These are phyloP conservation scores for Butorides virescens DNA, from an alignment of 2,113 vertebrate species.

Conservation along the genomic window DNA sequence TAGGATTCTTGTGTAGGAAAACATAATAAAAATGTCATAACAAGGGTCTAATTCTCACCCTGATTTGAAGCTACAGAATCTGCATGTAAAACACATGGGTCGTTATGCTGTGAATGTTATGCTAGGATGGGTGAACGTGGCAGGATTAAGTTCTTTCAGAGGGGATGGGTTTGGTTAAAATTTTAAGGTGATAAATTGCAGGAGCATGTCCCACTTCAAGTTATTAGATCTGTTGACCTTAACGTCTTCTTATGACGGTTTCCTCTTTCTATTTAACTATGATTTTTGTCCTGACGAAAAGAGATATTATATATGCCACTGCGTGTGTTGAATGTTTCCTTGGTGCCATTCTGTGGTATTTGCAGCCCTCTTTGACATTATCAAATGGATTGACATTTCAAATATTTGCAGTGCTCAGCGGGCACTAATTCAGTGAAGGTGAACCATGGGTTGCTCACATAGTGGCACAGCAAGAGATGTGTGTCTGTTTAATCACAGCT, in stretches of 20 bases:
- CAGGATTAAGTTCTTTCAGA: not conserved
- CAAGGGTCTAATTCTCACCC: not conserved
- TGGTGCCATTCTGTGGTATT: constrained; percentile 81
- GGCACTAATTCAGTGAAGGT: constrained; percentile 83
- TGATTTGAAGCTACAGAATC: not conserved
- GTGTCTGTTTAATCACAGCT: constrained; percentile 84
- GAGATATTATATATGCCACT: constrained; percentile 72
- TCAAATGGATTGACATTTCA: constrained; percentile 94
- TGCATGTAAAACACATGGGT: not conserved
- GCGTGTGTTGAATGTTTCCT: constrained; percentile 63
- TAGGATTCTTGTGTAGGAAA: constrained; percentile 2
- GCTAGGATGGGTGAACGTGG: not conserved
- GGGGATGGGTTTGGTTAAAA: not conserved
- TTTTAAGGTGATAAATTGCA: constrained; percentile 15
- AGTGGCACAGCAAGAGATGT: constrained; percentile 80
- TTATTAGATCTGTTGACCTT: constrained; percentile 68
- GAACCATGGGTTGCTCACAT: constrained; percentile 70
- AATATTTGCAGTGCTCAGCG: constrained; percentile 90
- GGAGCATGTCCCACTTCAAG: not conserved
- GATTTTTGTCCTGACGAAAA: constrained; percentile 65
- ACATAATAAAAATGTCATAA: not conserved
- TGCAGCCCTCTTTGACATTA: constrained; percentile 85
- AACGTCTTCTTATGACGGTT: constrained; percentile 34
- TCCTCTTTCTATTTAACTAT: constrained; percentile 53
- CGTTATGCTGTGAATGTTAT: not conserved